A percentile compares a stretch with the other conserved stretches of the same genome.
Evolutionary conservation across 2,797 vertebrate genomes (phyloP).

Genomic region (Hirundo rustica): DNA sequence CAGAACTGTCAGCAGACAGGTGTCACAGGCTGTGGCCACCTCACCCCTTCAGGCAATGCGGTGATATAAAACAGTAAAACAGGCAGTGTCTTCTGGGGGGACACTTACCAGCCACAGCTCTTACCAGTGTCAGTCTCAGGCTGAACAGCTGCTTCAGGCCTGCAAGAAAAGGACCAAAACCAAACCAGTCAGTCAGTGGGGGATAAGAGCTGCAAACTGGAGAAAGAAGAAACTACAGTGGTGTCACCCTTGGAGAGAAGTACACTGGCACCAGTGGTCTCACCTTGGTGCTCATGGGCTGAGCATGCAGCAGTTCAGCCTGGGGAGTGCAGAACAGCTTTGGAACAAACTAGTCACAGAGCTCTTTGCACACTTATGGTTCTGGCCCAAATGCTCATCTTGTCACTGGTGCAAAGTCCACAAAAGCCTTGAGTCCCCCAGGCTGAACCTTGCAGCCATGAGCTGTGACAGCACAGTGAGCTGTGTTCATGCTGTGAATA

Average conservation of each 20-base stretch:
- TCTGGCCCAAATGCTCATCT: background rate
- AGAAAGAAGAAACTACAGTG: background rate
- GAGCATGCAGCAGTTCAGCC: background rate
- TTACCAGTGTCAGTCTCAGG: slow-evolving; percentile 21
- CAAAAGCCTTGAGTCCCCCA: background rate
- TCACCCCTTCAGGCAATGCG: background rate
- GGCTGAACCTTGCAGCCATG: background rate
- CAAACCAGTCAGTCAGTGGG: background rate
- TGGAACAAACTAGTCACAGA: background rate
- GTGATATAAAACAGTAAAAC: accelerated
- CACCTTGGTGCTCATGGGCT: background rate
- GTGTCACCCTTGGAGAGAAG: background rate
- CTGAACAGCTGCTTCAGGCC: slow-evolving; percentile 16
- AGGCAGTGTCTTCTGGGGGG: background rate
- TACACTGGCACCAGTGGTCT: background rate
- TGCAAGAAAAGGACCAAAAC: background rate
- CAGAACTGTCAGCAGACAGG: background rate
- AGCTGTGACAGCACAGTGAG: background rate
- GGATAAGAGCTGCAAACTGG: background rate
- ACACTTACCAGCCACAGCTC: slow-evolving; percentile 9
- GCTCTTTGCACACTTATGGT: background rate
- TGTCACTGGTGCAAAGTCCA: background rate
- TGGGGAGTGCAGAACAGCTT: background rate
- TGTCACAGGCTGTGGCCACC: background rate
- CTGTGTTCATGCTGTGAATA: background rate